A percentile compares a stretch with the other conserved stretches of the same genome.
Evolutionary conservation across 1,140 invertebrate species (phyloP).

Genomic region (Drosophila funebris): DNA sequence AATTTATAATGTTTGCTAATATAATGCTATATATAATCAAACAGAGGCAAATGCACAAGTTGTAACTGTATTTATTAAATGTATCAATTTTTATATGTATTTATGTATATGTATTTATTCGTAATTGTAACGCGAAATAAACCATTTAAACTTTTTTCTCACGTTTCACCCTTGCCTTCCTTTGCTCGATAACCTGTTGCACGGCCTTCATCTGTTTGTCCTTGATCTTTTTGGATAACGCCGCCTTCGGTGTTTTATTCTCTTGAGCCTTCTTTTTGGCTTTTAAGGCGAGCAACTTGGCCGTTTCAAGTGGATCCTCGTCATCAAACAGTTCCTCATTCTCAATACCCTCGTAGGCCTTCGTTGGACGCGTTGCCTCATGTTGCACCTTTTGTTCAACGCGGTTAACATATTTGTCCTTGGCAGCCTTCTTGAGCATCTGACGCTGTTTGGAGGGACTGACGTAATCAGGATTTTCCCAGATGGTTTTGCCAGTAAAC

Average conservation of each 20-base stretch:
- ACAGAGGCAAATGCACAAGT: slow-evolving; percentile 53
- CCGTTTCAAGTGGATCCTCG: slow-evolving; percentile 85
- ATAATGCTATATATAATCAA: slow-evolving; percentile 34
- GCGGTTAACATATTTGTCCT: slow-evolving; percentile 90
- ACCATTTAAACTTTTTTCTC: slow-evolving; percentile 57
- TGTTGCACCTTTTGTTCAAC: slow-evolving; percentile 91
- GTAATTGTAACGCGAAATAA: slow-evolving; percentile 35
- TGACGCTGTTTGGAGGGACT: slow-evolving; percentile 94
- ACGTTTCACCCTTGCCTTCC: slow-evolving; percentile 64
- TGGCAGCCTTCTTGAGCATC: slow-evolving; percentile 88
- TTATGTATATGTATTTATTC: slow-evolving; percentile 59
- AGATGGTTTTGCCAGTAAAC: slow-evolving; percentile 95
- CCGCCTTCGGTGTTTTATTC: slow-evolving; percentile 60
- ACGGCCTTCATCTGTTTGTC: slow-evolving; percentile 76
- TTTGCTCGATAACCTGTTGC: slow-evolving; percentile 65
- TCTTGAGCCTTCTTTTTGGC: slow-evolving; percentile 62
- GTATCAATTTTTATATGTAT: slow-evolving; percentile 60
- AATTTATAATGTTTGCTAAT: slow-evolving; percentile 21
- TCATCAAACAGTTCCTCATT: slow-evolving; percentile 84
- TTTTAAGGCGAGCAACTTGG: slow-evolving; percentile 67
- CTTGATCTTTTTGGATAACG: slow-evolving; percentile 70
- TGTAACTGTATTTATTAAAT: slow-evolving; percentile 63
- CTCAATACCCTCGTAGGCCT: slow-evolving; percentile 87
- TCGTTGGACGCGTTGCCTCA: slow-evolving; percentile 88
- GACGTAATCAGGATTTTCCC: slow-evolving; percentile 96